These are phyloP conservation scores for Anolis apletophallus DNA, from an alignment of 2,797 vertebrate species.

Conservation along the genomic window DNA sequence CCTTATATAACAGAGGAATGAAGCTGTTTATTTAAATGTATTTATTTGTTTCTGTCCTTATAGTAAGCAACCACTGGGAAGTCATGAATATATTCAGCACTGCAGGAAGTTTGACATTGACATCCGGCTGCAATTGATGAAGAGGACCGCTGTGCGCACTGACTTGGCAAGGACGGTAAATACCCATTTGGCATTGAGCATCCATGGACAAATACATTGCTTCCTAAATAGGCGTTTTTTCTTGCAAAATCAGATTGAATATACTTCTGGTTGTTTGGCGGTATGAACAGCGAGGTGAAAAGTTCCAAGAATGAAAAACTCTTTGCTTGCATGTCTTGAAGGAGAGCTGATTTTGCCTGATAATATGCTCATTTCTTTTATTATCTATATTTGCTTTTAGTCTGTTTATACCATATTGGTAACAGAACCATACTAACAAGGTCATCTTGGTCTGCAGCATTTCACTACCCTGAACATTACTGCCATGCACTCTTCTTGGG, in stretches of 20 bases:
- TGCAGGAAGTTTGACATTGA: slow-evolving; percentile 92
- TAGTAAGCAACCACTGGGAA: slow-evolving; percentile 89
- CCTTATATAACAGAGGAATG: neutral
- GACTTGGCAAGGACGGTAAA: slow-evolving; percentile 88
- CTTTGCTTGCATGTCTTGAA: neutral
- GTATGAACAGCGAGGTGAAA: neutral
- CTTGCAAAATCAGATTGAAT: neutral
- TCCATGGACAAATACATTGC: neutral
- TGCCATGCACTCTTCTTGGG: neutral
- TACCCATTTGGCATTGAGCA: neutral
- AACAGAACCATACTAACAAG: neutral
- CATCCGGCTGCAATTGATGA: slow-evolving; percentile 87
- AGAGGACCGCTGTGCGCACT: slow-evolving; percentile 76
- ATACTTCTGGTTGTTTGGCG: neutral
- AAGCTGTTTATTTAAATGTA: rapidly evolving
- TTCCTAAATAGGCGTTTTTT: neutral
- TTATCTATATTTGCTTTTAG: neutral
- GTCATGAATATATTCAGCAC: slow-evolving; percentile 91
- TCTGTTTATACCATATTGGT: neutral
- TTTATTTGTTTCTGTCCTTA: neutral
- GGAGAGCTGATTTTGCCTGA: neutral
- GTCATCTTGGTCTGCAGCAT: neutral
- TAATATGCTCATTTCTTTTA: neutral
- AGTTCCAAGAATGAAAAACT: too few relatives aligned
- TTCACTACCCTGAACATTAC: neutral